Percentiles rank a stretch among this genome's conserved stretches.
Conservation (phyloP, 2,888 invertebrate genomes). For the Eupithecia subumbrata region DNA sequence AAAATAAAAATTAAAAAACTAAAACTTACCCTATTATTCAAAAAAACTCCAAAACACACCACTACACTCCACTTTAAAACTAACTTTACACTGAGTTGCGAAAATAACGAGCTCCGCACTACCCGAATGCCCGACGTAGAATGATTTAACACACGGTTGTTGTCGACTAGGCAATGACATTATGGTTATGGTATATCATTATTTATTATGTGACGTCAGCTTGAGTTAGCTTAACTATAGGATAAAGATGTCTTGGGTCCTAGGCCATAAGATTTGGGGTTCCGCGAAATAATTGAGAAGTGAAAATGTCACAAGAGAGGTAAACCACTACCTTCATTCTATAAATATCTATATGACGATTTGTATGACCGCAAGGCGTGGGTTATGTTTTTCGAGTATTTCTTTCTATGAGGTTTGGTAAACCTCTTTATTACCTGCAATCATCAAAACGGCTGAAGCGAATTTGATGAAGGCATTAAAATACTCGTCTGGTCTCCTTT, state of each 20-base stretch:
- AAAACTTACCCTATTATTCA: neutral
- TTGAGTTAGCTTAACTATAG: neutral
- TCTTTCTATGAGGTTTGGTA: too few species aligned
- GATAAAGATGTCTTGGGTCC: neutral
- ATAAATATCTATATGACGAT: neutral
- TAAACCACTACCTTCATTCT: neutral
- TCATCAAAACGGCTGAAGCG: too few species aligned
- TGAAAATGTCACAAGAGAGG: neutral
- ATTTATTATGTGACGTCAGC: neutral
- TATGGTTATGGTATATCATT: neutral
- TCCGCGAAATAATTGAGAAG: neutral
- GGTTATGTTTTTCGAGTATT: too few species aligned
- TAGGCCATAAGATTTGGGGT: neutral
- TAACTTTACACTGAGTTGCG: neutral
- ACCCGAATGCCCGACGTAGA: neutral
- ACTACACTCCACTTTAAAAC: neutral
- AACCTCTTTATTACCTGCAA: too few species aligned
- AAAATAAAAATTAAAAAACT: neutral
- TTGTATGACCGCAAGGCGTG: too few species aligned
- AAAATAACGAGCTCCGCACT: neutral
- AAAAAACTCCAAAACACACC: constrained; percentile 9
- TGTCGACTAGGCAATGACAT: neutral
- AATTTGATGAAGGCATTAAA: too few species aligned
- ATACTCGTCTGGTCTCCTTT: too few species aligned
- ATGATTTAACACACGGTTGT: neutral